These are phyloP conservation scores for Cichladusa arquata DNA, from an alignment of 2,113 vertebrate genomes.

Conservation along the genomic window DNA sequence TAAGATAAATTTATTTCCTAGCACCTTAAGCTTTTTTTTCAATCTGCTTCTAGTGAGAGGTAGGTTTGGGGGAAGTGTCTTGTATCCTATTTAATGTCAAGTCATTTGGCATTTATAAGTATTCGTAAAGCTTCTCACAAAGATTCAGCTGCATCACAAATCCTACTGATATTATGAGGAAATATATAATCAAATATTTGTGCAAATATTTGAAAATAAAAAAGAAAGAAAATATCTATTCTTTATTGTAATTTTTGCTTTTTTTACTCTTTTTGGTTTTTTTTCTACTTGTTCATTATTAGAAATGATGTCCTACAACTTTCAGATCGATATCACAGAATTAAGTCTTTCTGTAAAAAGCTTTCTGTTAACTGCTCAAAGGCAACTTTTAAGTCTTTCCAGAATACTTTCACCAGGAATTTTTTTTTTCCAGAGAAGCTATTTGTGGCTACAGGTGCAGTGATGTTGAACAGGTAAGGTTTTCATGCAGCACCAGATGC, in stretches of 20 bases:
- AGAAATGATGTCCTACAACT: background rate
- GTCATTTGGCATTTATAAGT: background rate
- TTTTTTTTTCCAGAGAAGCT: background rate
- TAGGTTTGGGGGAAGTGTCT: background rate
- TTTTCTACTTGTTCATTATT: background rate
- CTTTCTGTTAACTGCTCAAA: background rate
- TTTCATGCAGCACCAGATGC: background rate
- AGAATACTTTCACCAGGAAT: background rate
- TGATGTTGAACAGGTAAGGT: background rate
- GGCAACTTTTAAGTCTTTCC: background rate
- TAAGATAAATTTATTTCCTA: background rate
- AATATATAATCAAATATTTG: background rate
- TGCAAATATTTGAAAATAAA: background rate
- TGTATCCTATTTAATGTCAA: slow-evolving; percentile 8
- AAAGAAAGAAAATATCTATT: background rate
- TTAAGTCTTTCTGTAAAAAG: background rate
- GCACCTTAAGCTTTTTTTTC: background rate
- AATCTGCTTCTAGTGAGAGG: background rate
- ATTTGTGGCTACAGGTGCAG: background rate
- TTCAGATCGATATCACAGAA: background rate
- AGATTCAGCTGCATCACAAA: background rate
- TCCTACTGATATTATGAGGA: background rate
- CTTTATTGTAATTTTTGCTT: background rate
- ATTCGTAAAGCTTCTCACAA: background rate
- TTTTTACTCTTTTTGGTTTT: background rate